These are phyloP conservation scores for Colius striatus DNA, from an alignment of 2,113 vertebrate species.

Conservation along the genomic window DNA sequence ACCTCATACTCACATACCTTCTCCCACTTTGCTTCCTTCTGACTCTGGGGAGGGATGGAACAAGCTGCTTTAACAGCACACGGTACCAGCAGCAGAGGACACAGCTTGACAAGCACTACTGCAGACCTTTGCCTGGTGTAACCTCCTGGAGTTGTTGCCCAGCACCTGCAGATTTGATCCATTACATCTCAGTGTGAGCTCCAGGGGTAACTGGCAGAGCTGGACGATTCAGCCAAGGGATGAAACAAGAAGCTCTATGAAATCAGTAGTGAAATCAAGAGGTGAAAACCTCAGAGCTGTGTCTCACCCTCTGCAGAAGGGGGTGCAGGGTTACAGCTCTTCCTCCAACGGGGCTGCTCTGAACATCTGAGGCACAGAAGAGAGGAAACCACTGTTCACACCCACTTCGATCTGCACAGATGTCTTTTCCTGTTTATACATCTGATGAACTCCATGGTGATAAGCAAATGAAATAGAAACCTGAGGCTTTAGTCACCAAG, in stretches of 20 bases:
- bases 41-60: neutral
- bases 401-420: neutral
- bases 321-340: neutral
- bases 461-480: neutral
- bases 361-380: neutral
- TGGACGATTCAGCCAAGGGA: neutral
- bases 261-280: neutral
- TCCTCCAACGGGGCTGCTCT: rapidly evolving
- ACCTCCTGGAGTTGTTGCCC: neutral
- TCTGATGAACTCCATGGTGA: rapidly evolving
- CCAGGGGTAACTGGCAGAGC: neutral
- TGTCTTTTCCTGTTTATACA: conserved; percentile 24
- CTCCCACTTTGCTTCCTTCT: neutral
- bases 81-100: neutral
- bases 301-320: neutral
- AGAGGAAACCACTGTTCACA: neutral
- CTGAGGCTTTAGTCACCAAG: neutral
- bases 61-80: neutral
- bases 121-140: neutral
- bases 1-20: neutral
- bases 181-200: neutral
- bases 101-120: neutral
- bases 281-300: rapidly evolving
- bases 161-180: neutral
- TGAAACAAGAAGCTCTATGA: neutral